Conservation (phyloP, 64 coral and sea anemone genomes). For the Cladopsammia gracilis region DNA sequence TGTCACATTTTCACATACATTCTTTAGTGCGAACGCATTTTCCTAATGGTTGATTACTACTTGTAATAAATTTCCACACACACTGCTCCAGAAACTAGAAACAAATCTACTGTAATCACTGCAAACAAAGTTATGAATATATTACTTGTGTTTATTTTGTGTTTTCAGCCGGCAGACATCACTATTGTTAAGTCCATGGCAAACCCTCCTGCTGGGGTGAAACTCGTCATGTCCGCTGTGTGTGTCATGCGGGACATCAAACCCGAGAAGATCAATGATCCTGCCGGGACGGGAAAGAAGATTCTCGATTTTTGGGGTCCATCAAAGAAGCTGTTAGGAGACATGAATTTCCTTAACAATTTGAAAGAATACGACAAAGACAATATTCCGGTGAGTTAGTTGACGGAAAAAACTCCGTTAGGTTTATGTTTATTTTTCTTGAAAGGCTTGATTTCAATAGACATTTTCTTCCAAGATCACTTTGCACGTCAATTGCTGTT, state of each 20-base stretch:
- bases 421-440: not conserved
- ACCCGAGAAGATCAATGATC: slow-evolving; percentile 97
- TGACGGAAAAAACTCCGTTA: not conserved
- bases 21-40: too few species aligned
- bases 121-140: too few species aligned
- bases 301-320: slow-evolving; percentile 96
- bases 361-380: slow-evolving; percentile 99
- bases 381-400: slow-evolving; percentile 91
- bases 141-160: not conserved
- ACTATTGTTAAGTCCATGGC: slow-evolving; percentile 97
- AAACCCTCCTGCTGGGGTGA: slow-evolving; percentile 95
- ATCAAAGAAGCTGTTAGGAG: slow-evolving; percentile 96
- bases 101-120: too few species aligned
- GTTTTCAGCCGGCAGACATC: slow-evolving; percentile 94
- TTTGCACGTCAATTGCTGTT: too few species aligned
- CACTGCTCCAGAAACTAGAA: too few species aligned
- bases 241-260: slow-evolving; percentile 98
- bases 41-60: too few species aligned
- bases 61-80: too few species aligned
- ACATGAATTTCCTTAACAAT: slow-evolving; percentile 95
- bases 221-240: slow-evolving; percentile 98
- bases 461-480: not conserved
- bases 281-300: slow-evolving; percentile 95
- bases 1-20: too few species aligned
- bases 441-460: not conserved